Evolutionary conservation across 2,888 invertebrate genomes (phyloP).

Genomic region (Auanema sp.): DNA sequence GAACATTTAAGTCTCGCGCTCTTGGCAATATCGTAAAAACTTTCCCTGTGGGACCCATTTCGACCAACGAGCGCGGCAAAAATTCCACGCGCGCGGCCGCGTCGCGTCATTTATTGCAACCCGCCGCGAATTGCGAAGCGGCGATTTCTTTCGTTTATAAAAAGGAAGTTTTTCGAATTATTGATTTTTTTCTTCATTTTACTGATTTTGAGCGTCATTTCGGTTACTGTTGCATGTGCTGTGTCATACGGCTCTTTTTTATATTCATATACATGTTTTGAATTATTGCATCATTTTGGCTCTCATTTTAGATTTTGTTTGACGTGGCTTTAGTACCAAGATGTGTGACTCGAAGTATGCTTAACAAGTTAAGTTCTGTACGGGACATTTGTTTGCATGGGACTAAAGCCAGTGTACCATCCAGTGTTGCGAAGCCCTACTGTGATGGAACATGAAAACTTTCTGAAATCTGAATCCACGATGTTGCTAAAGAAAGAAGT

Average conservation of each 20-base stretch:
- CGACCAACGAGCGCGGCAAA: constrained; percentile 1
- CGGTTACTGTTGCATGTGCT: constrained; percentile 2
- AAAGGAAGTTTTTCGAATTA: constrained; percentile 3
- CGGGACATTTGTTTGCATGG: constrained; percentile 13
- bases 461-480: not conserved
- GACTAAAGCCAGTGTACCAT: constrained; percentile 16
- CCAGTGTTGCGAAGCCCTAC: constrained; percentile 6
- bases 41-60: constrained; percentile 6
- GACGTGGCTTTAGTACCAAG: too few species aligned
- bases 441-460: constrained; percentile 20
- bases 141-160: constrained; percentile 1
- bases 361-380: not conserved
- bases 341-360: not conserved
- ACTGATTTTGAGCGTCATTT: not conserved
- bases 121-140: constrained; percentile 1
- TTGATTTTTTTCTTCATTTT: constrained; percentile 1
- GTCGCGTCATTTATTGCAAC: constrained; percentile 2
- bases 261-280: not conserved
- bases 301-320: not conserved
- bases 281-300: not conserved
- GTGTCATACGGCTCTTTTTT: constrained; percentile 1
- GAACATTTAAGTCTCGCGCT: constrained; percentile 12
- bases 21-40: constrained; percentile 2
- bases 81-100: constrained; percentile 3
- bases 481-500: constrained; percentile 16